phyloP scores from a whole-genome alignment of 30 jellyfish, hydroid and myxozoan genomes.

The Catostylus mosaicus region DNA sequence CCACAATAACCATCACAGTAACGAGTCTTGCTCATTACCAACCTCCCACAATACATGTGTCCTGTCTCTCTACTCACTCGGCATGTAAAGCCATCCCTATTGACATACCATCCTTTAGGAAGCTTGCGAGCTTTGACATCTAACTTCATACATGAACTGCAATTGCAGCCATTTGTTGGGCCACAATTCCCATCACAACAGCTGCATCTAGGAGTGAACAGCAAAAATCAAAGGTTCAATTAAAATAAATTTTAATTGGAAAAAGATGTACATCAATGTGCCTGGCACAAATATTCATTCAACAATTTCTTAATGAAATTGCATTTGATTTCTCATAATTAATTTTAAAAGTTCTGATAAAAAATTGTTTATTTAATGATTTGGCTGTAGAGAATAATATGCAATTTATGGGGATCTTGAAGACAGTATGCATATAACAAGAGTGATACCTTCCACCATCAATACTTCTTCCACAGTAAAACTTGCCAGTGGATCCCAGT shows the following conservation, averaged over 20 bases:
- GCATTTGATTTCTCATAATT: no score
- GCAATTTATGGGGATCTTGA: no score
- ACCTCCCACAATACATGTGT: slow-evolving; percentile 76
- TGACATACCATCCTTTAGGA: slow-evolving; percentile 74
- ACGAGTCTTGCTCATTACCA: slow-evolving; percentile 19
- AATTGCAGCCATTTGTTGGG: slow-evolving; percentile 93
- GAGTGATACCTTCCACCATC: slow-evolving; percentile 17
- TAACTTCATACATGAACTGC: slow-evolving; percentile 80
- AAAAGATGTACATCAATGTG: no score
- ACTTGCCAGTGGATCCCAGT: slow-evolving; percentile 85
- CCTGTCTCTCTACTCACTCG: slow-evolving; percentile 57
- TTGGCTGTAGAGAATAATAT: no score
- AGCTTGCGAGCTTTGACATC: slow-evolving; percentile 64
- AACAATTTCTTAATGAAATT: no score
- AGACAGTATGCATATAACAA: no score
- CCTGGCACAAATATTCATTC: no score
- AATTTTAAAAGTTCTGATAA: no score
- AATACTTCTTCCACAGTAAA: slow-evolving; percentile 58
- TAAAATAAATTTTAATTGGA: no score
- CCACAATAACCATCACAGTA: slow-evolving; percentile 92
- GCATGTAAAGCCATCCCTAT: slow-evolving; percentile 70
- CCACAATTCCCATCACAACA: slow-evolving; percentile 93
- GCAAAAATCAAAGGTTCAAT: neutral
- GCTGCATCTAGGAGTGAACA: slow-evolving; percentile 42
- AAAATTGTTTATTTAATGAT: no score